These are phyloP conservation scores for Conomelus anceps DNA, from an alignment of 2,888 invertebrate genomes.

Conservation along the genomic window DNA sequence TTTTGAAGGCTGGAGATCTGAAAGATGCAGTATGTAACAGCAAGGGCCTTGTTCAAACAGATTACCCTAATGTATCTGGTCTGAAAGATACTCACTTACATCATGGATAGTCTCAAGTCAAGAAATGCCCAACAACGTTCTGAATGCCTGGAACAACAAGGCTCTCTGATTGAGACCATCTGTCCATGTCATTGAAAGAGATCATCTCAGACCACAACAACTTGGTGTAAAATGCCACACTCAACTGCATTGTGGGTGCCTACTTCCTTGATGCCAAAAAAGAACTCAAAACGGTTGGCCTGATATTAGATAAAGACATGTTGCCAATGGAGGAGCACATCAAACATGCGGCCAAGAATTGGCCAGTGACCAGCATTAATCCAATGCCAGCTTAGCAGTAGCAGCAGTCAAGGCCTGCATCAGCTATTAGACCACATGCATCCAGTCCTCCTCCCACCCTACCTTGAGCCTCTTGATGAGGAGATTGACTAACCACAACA, in stretches of 20 bases:
- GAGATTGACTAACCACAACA: too few relatives aligned
- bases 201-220: conserved; percentile 95
- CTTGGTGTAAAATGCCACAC: conserved; percentile 88
- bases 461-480: too few relatives aligned
- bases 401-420: too few relatives aligned
- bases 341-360: too few relatives aligned
- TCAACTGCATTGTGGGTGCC: conserved; percentile 87
- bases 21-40: conserved; percentile 91
- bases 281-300: conserved; percentile 84
- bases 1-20: conserved; percentile 91
- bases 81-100: conserved; percentile 77
- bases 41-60: conserved; percentile 70
- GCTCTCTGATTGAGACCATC: conserved; percentile 75
- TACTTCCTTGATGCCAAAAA: conserved; percentile 87
- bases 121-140: conserved; percentile 95
- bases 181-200: conserved; percentile 74
- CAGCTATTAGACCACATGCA: too few relatives aligned
- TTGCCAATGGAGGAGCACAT: too few relatives aligned
- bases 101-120: conserved; percentile 93
- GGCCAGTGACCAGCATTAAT: too few relatives aligned
- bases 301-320: too few relatives aligned
- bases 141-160: conserved; percentile 88
- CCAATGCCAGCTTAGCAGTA: too few relatives aligned
- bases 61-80: conserved; percentile 81
- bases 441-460: too few relatives aligned